Evolutionary conservation across 2,113 vertebrate species (phyloP).

Genomic region (Cygnus atratus): DNA sequence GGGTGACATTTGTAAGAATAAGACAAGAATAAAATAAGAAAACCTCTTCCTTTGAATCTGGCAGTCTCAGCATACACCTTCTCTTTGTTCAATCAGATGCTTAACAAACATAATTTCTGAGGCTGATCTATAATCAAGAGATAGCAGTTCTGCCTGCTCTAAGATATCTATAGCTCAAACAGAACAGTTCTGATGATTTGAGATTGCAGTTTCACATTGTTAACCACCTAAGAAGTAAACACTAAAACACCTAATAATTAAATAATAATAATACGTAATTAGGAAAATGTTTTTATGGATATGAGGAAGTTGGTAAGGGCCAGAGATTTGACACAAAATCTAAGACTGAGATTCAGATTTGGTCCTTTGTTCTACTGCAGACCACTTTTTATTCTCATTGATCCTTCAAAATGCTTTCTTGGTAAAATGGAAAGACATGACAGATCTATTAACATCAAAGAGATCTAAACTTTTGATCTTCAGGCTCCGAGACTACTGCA

Average conservation of each 20-base stretch:
- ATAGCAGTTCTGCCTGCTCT: not conserved
- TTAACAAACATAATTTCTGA: not conserved
- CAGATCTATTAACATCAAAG: conserved; percentile 17
- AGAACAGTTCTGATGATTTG: not conserved
- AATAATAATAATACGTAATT: not conserved
- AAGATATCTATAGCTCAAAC: not conserved
- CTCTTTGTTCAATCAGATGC: not conserved
- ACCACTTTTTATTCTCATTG: not conserved
- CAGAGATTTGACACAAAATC: not conserved
- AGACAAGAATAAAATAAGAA: not conserved
- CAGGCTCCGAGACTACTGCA: not conserved
- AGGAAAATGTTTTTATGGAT: not conserved
- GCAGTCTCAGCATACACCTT: not conserved
- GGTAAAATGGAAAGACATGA: conserved; percentile 1
- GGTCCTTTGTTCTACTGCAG: not conserved
- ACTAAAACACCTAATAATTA: not conserved
- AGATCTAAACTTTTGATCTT: not conserved
- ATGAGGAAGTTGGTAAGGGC: not conserved
- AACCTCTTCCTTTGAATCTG: not conserved
- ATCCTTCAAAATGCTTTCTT: not conserved
- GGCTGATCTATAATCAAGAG: not conserved
- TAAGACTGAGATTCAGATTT: not conserved
- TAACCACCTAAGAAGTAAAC: not conserved
- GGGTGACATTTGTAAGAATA: not conserved
- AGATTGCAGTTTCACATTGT: not conserved